Evolutionary conservation across 2,888 invertebrate genomes (phyloP).

Genomic region (Alentia gelatinosa): DNA sequence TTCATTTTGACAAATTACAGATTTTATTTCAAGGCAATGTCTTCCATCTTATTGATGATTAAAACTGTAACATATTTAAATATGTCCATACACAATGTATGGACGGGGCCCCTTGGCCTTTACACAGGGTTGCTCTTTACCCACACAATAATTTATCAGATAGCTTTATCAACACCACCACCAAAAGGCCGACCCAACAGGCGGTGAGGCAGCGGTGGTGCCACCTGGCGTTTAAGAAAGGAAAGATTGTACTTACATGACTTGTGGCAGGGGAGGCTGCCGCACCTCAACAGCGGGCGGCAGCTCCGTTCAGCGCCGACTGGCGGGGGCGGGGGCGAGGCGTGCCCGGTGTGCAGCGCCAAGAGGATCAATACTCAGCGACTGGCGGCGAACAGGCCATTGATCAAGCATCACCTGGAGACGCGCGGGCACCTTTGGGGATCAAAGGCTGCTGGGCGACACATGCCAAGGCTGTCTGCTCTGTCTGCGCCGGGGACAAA

Average conservation of each 20-base stretch:
- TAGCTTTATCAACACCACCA: background rate
- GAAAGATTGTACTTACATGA: background rate
- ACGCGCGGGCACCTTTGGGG: background rate
- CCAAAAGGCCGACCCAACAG: background rate
- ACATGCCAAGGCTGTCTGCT: background rate
- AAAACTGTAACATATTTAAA: no score
- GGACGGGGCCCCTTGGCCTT: no score
- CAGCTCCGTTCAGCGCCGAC: background rate
- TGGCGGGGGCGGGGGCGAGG: background rate
- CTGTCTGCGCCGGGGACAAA: background rate
- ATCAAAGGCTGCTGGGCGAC: background rate
- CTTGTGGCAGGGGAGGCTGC: background rate
- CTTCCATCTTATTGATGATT: no score
- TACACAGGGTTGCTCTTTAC: no score
- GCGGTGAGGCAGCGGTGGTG: background rate
- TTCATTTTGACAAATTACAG: no score
- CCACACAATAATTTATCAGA: no score
- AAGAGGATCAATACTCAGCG: background rate
- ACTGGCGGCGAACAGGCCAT: background rate
- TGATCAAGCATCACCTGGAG: conserved; percentile 11
- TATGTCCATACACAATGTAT: no score
- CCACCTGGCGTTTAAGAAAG: background rate
- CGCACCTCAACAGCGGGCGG: background rate
- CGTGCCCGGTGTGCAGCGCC: background rate
- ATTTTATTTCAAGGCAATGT: no score